Conservation (phyloP, 2,113 vertebrate species). For the Grus americana region DNA sequence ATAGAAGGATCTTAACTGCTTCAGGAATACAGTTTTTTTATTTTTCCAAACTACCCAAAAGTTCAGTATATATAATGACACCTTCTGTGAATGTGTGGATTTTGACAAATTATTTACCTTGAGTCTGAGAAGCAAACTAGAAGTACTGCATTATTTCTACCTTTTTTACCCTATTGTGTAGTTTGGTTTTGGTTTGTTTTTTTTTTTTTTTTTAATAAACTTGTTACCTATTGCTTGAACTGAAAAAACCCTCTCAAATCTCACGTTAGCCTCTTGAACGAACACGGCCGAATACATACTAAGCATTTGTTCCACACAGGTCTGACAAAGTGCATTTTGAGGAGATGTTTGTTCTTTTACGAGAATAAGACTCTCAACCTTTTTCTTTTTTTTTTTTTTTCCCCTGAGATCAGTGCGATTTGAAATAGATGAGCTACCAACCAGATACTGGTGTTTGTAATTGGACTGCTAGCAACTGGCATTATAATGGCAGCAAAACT, state of each 20-base stretch:
- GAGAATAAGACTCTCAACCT: neutral
- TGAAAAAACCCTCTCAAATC: neutral
- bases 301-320: neutral
- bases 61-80: neutral
- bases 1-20: neutral
- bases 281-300: neutral
- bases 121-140: neutral
- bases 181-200: no score
- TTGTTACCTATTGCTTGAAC: neutral
- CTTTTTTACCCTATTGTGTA: neutral
- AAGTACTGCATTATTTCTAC: neutral
- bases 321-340: neutral
- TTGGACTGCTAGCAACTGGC: neutral
- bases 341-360: neutral
- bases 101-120: neutral
- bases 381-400: neutral
- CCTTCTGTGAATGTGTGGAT: neutral
- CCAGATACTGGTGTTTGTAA: neutral
- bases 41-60: neutral
- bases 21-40: neutral
- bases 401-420: neutral
- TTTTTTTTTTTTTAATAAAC: neutral
- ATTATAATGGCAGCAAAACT: neutral
- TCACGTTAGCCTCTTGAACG: neutral
- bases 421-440: conserved; percentile 58